Conservation (phyloP, 2,113 vertebrate genomes). For the Hippolais icterina region DNA sequence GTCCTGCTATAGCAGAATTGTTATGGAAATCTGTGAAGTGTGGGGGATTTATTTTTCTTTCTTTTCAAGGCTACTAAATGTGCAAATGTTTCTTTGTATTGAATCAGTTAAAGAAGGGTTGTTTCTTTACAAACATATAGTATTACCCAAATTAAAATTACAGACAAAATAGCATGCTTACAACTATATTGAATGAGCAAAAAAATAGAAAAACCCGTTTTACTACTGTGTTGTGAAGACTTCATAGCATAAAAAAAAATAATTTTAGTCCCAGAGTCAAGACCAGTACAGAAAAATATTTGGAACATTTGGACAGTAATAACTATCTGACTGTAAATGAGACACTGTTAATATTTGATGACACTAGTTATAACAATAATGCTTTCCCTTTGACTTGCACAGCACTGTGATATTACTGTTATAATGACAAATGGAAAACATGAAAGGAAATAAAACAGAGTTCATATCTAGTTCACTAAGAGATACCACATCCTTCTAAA, state of each 20-base stretch:
- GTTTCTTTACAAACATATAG: background rate
- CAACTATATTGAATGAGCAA: background rate
- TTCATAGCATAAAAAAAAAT: background rate
- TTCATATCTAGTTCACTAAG: conserved; percentile 45
- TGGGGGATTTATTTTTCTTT: background rate
- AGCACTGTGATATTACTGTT: conserved; percentile 12
- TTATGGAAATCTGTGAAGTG: background rate
- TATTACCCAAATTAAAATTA: background rate
- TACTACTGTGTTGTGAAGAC: background rate
- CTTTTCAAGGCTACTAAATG: background rate
- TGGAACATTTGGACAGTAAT: background rate
- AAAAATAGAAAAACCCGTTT: background rate
- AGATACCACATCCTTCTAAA: background rate
- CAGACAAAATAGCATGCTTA: background rate
- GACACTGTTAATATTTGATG: conserved; percentile 53
- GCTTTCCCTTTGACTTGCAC: conserved; percentile 31
- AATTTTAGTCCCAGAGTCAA: background rate
- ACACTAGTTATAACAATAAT: background rate
- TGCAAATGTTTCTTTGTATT: background rate
- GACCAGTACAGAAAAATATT: background rate
- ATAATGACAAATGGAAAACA: conserved; percentile 31
- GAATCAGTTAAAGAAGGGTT: background rate
- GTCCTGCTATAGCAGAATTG: background rate
- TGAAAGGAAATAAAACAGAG: conserved; percentile 10
- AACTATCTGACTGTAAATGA: conserved; percentile 45